A percentile compares a stretch with the other conserved stretches of the same genome.
Evolutionary conservation across 35 echinoderm and acorn worm genomes (phyloP).

Genomic region (Ophiothrix spiculata): DNA sequence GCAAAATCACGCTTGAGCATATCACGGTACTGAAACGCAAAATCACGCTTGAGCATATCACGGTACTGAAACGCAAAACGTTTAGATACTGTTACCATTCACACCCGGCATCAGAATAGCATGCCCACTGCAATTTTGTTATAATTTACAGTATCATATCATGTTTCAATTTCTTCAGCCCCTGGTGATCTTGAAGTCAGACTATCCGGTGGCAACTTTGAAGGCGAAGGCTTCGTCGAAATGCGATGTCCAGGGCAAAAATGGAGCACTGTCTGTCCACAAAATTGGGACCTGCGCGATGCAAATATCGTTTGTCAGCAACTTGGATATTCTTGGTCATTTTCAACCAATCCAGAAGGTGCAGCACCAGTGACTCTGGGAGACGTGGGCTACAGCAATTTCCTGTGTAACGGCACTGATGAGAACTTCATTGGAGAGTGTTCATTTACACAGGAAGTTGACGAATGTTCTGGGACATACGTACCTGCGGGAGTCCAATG

Average conservation of each 20-base stretch:
- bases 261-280: slow-evolving; percentile 37
- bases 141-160: background rate
- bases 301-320: slow-evolving; percentile 30
- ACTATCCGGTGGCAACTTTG: background rate
- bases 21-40: no score
- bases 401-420: background rate
- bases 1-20: no score
- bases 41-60: no score
- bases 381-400: background rate
- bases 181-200: background rate
- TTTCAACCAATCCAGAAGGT: background rate
- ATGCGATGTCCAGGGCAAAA: background rate
- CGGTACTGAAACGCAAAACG: no score
- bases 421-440: background rate
- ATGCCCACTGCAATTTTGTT: no score
- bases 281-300: slow-evolving; percentile 26
- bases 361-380: background rate
- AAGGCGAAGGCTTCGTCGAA: background rate
- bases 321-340: slow-evolving; percentile 16
- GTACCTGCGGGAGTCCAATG: background rate
- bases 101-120: no score
- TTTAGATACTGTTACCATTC: no score
- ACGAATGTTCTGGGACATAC: background rate
- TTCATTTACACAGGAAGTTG: background rate
- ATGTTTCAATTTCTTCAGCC: background rate